A percentile compares a stretch with the other conserved stretches of the same genome.
Conservation (phyloP, 1,140 invertebrate species). For the Anthonomus grandis region DNA sequence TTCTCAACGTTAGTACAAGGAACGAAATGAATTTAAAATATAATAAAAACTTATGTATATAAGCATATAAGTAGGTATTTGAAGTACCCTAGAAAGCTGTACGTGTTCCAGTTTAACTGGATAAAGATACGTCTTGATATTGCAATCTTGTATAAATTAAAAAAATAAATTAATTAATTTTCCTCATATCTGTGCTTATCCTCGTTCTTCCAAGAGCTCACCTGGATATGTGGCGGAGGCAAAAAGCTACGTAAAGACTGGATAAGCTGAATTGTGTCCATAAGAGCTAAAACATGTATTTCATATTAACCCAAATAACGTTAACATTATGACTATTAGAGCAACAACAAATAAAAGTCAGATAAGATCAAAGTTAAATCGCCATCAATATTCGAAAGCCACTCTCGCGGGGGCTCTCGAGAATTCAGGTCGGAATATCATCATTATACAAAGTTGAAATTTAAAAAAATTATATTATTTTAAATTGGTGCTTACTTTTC, state of each 20-base stretch:
- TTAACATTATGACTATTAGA: not conserved
- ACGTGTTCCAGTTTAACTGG: too few species aligned
- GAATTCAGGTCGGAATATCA: constrained; percentile 39
- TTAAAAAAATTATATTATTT: too few species aligned
- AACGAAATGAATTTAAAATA: too few species aligned
- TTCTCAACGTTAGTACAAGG: too few species aligned
- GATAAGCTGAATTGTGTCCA: constrained; percentile 81
- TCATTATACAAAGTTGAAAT: constrained; percentile 36
- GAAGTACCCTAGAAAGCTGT: too few species aligned
- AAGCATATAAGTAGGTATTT: too few species aligned
- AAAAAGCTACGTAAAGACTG: constrained; percentile 78
- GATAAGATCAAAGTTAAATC: constrained; percentile 44
- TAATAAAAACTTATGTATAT: too few species aligned
- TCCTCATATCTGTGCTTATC: constrained; percentile 66
- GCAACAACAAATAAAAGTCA: constrained; percentile 34
- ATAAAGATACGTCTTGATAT: too few species aligned
- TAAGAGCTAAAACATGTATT: constrained; percentile 58
- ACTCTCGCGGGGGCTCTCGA: constrained; percentile 38
- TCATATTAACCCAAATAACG: not conserved
- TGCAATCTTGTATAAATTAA: too few species aligned
- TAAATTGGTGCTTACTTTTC: constrained; percentile 64
- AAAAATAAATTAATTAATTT: constrained; percentile 32
- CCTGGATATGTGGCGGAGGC: constrained; percentile 79
- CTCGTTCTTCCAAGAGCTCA: constrained; percentile 84
- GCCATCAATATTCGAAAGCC: constrained; percentile 40